Evolutionary conservation across 2,888 invertebrate species (phyloP), one percentile per base, ranked within the genome.

Genomic region (Nomada fucata): DNA sequence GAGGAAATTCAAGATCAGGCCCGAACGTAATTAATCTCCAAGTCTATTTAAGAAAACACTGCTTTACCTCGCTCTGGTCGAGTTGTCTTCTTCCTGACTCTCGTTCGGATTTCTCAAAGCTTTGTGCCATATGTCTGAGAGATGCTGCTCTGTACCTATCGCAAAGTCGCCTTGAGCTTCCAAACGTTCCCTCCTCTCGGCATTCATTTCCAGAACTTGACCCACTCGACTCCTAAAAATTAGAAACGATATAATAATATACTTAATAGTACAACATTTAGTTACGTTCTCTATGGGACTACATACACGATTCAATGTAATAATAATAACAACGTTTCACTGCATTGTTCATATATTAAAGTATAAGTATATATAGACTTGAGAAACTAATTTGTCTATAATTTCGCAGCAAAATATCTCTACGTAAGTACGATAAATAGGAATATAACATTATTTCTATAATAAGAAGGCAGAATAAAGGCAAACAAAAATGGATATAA

Each of bases 101-200:
- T 90, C 90, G 79, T 75, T 86, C 72, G 93, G 91, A 87, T 91
- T 91, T 90, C 90, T 91, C 86, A 93, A 87, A 47, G 93, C 94
- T 90, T 92, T 93, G 91, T 93, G 93, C 93, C 94, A 94, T 87
- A 94, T 93, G 57, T 93, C 92, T 79, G 94, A 93, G 13, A 94
- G 90, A 76, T 93, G 93, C 55, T 92, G 92, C 67, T 94, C 94
- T 68, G 92, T 90, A n/a, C 91, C 89, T 72, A 94, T 85, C 70
- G 89, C 83, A 80, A 90, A 93, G 50, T 93, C 92, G 79, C 92
- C 91, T 72, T 94, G 94, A 59, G 93, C 92, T 73, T 90, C 89
- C 53, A 94, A 87, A 70, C 94, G 93, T 42, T 94, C 94, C 52
- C 92, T 92, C 76, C 94, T 91, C 89, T 94, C 94, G 74, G 92